Conservation (phyloP, 2,797 vertebrate genomes). For the Sebastolobus altivelis region DNA sequence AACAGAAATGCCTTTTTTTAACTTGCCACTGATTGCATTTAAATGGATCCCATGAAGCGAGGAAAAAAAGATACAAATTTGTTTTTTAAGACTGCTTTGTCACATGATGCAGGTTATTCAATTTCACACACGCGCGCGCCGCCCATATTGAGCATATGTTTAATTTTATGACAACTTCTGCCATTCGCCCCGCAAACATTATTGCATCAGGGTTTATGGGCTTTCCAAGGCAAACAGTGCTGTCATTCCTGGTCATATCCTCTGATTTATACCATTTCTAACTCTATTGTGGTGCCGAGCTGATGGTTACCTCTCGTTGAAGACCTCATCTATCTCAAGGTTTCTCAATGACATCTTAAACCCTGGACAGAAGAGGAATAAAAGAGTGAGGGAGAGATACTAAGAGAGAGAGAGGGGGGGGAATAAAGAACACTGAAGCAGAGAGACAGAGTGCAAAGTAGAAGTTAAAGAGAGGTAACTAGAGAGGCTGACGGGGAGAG, state of each 20-base stretch:
- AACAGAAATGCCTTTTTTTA: conserved; percentile 46
- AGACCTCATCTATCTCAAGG: conserved; percentile 77
- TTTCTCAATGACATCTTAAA: conserved; percentile 73
- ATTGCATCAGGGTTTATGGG: conserved; percentile 71
- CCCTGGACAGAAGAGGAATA: conserved; percentile 31
- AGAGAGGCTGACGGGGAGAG: conserved; percentile 9
- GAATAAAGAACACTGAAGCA: conserved; percentile 33
- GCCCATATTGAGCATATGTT: conserved; percentile 68
- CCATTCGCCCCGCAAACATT: conserved; percentile 63
- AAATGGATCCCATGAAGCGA: conserved; percentile 72
- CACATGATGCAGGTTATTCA: conserved; percentile 68
- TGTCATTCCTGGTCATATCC: conserved; percentile 61
- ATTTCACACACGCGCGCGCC: conserved; percentile 44
- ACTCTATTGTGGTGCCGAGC: conserved; percentile 53
- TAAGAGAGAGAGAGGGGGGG: background rate
- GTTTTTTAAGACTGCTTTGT: conserved; percentile 47
- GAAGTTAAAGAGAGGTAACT: conserved; percentile 58
- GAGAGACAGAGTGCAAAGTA: conserved; percentile 47
- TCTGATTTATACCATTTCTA: conserved; percentile 69
- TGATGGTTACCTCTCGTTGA: conserved; percentile 57
- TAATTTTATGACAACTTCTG: conserved; percentile 72
- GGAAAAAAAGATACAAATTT: conserved; percentile 42
- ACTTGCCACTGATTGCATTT: conserved; percentile 73
- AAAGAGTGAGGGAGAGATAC: conserved; percentile 16
- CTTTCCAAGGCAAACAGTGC: conserved; percentile 60